phyloP scores from a whole-genome alignment of 2,888 invertebrate species.

The Erebia palarica region DNA sequence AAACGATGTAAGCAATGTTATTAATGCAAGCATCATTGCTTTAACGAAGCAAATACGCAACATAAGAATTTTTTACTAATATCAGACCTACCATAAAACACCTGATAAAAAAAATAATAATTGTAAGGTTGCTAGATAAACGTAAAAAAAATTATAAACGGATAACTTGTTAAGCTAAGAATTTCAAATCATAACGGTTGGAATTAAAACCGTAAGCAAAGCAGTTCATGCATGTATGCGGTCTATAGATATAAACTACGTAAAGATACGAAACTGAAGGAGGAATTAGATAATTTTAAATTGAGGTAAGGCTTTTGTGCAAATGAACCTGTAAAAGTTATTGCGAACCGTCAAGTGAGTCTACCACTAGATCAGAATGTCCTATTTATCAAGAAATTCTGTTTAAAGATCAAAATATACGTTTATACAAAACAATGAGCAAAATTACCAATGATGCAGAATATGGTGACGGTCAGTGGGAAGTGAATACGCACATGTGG shows the following conservation, averaged over 20 bases:
- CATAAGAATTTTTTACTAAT: slow-evolving; percentile 47
- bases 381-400: too few species aligned
- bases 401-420: not conserved
- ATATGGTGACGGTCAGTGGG: slow-evolving; percentile 46
- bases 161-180: too few species aligned
- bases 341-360: too few species aligned
- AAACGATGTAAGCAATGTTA: slow-evolving; percentile 47
- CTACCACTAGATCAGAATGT: too few species aligned
- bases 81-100: too few species aligned
- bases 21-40: slow-evolving; percentile 46
- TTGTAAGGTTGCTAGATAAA: not conserved
- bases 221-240: not conserved
- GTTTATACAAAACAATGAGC: not conserved
- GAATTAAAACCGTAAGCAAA: not conserved
- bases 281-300: too few species aligned
- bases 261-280: too few species aligned
- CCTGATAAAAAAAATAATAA: not conserved
- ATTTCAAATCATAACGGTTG: not conserved
- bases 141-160: too few species aligned
- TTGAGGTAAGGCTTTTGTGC: too few species aligned
- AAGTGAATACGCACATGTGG: slow-evolving; percentile 21
- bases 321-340: too few species aligned
- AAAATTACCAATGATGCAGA: slow-evolving; percentile 44
- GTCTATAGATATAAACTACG: too few species aligned
- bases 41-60: slow-evolving; percentile 59